Conservation (phyloP, 1,140 invertebrate genomes). For the Lucilia cuprina region DNA sequence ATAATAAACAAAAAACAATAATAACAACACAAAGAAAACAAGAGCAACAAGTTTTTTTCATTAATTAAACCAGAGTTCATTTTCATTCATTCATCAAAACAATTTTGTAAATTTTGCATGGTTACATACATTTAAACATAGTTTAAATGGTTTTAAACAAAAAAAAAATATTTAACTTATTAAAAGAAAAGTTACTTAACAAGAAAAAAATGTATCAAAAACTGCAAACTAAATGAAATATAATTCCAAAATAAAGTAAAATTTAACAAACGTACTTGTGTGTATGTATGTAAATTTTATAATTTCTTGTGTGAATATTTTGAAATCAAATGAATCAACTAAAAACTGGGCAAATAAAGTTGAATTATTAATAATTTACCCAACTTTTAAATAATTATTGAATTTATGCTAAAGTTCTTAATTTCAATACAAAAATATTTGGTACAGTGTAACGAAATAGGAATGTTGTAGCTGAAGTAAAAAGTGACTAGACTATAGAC, state of each 20-base stretch:
- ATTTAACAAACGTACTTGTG: not conserved
- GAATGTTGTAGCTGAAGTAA: no score
- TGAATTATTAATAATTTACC: not conserved
- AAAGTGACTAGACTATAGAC: no score
- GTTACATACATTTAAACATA: no score
- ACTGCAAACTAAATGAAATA: not conserved
- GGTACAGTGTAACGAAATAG: not conserved
- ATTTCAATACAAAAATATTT: not conserved
- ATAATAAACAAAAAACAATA: not conserved
- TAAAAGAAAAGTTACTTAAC: constrained; percentile 10
- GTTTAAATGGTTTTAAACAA: no score
- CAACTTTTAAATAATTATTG: no score
- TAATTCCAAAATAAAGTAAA: not conserved
- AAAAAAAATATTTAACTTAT: not conserved
- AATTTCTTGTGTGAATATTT: not conserved
- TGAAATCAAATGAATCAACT: not conserved
- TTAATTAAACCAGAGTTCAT: constrained; percentile 11
- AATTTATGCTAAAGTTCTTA: not conserved
- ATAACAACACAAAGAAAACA: not conserved
- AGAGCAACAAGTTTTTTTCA: not conserved
- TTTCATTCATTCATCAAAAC: not conserved
- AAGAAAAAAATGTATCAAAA: not conserved
- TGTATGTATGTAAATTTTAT: not conserved
- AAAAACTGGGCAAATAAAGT: not conserved
- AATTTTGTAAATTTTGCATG: no score